Evolutionary conservation across 2,888 invertebrate genomes (phyloP), one percentile per base, ranked within the genome.

Genomic region (Aspidiotus destructor): DNA sequence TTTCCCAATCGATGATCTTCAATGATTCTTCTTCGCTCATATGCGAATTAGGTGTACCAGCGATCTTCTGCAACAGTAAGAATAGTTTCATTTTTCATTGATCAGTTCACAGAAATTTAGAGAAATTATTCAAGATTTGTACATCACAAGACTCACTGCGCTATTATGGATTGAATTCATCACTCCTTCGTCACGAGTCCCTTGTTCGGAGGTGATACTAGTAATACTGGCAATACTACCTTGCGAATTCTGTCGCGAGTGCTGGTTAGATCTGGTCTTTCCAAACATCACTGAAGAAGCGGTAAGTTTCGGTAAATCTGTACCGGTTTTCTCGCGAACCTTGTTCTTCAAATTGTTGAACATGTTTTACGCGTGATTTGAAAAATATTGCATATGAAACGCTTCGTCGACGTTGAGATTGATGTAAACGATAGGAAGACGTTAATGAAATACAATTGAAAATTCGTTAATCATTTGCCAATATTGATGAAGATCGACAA

Each of bases 271-370:
- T 41, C 53, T 64, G 13, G 53, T 15, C 60, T 77, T 75, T 3
- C 79, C 79, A 40, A 79, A 77, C 75, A 77, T 60, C 13, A 28
- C 42, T 17, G 60, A 58, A 9, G 13, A 41, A 17, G 68, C 42
- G 16, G 41, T 78, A 9, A 80, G 79, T 70, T 81, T 81, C 73
- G 73, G 83, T 60, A 90, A 81, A 77, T 91, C 90, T 76, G 85
- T 88, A 62, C 91, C 91, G 72, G 90, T 90, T 81, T 92, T 92
- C 77, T 91, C 90, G 74, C 88, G 87, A 74, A 92, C 91, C 81
- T 91, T 91, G 79, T 89, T 91, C 79, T 92, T 92, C 72, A 92
- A 79, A 75, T 88, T 88, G 64, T 89, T 86, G 78, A 92, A 92
- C 92, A 92, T 92, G 76, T 76, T 81, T 64, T n/a, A 61, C 13